phyloP scores from a whole-genome alignment of 2,113 vertebrate species.

The Eulemur rufifrons region DNA sequence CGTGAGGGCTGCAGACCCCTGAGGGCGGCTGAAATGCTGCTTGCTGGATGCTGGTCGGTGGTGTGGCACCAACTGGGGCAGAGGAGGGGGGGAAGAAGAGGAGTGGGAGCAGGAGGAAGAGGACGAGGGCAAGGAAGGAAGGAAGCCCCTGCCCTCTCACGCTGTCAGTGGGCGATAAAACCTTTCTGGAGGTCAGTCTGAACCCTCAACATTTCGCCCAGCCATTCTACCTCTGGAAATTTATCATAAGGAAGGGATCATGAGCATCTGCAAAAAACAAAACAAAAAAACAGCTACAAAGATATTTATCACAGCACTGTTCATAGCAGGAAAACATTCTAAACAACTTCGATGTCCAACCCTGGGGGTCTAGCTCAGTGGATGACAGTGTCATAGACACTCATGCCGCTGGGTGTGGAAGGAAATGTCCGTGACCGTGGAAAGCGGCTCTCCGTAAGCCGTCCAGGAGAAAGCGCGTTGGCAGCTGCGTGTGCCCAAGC shows the following conservation, averaged over 20 bases:
- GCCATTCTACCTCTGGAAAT: not conserved
- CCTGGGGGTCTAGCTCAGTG: not conserved
- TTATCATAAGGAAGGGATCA: not conserved
- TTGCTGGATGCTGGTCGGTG: no score
- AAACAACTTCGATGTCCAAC: not conserved
- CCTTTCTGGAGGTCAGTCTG: not conserved
- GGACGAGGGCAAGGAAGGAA: not conserved
- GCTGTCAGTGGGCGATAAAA: not conserved
- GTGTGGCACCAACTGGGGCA: not conserved
- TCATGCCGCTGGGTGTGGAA: rapidly evolving
- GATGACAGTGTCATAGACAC: not conserved
- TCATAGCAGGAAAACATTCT: not conserved
- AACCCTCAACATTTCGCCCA: not conserved
- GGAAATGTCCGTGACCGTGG: rapidly evolving
- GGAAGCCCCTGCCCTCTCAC: not conserved
- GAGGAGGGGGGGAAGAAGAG: not conserved
- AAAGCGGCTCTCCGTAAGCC: not conserved
- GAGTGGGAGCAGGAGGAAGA: not conserved
- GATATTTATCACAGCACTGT: not conserved
- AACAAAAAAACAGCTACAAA: not conserved
- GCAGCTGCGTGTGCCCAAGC: not conserved
- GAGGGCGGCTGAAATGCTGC: not conserved
- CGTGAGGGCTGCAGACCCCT: rapidly evolving
- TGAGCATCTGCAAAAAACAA: not conserved
- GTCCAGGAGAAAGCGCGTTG: rapidly evolving